These are phyloP conservation scores for Zootermopsis nevadensis DNA, from an alignment of 2,888 invertebrate genomes.

Conservation along the genomic window DNA sequence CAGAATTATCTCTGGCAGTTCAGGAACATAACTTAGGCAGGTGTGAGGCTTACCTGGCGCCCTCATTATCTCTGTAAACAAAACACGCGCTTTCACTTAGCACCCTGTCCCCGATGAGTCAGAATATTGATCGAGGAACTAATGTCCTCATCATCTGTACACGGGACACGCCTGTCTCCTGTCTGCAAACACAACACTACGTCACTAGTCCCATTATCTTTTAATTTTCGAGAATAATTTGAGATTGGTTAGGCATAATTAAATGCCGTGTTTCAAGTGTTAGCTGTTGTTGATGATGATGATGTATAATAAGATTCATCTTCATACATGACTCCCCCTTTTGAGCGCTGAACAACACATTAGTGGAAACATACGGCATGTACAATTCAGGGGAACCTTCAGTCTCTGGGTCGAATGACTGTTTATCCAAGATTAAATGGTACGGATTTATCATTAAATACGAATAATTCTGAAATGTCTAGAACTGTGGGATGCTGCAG, in stretches of 20 bases:
- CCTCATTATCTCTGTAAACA: neutral
- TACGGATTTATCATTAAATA: too few relatives aligned
- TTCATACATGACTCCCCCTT: neutral
- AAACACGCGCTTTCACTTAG: neutral
- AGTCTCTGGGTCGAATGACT: too few relatives aligned
- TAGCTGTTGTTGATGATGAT: neutral
- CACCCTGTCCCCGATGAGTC: neutral
- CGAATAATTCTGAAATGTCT: too few relatives aligned
- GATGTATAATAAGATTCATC: neutral
- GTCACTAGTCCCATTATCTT: neutral
- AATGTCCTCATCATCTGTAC: neutral
- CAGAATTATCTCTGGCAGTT: too few relatives aligned
- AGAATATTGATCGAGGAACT: neutral
- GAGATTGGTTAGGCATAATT: constrained; percentile 4
- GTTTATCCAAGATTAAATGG: too few relatives aligned
- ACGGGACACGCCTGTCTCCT: neutral
- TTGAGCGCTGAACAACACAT: neutral
- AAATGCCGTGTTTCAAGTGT: neutral
- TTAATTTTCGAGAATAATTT: neutral
- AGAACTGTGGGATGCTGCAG: too few relatives aligned
- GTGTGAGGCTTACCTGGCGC: neutral
- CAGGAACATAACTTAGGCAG: neutral
- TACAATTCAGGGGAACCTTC: too few relatives aligned
- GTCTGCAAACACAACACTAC: neutral
- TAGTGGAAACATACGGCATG: too few relatives aligned